phyloP scores from a whole-genome alignment of 2,113 vertebrate species.

The Nothocercus nigrocapillus region DNA sequence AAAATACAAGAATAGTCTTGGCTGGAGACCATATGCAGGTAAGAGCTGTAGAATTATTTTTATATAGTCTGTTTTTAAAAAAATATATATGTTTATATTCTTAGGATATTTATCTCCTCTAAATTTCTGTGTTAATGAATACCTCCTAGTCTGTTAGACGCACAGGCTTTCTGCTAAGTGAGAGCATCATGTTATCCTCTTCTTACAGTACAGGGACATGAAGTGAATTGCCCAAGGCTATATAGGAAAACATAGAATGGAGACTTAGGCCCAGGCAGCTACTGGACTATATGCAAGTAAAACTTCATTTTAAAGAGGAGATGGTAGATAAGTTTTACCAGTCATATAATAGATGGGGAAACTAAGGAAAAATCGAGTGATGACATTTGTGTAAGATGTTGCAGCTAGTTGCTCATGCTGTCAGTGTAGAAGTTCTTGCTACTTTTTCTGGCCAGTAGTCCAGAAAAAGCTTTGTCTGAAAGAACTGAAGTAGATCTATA shows the following conservation, averaged over 20 bases:
- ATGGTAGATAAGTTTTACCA: background rate
- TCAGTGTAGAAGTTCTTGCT: background rate
- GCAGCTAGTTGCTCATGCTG: background rate
- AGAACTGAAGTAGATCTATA: background rate
- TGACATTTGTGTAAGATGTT: background rate
- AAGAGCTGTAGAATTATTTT: background rate
- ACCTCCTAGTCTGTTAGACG: background rate
- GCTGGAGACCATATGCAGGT: constrained; percentile 99
- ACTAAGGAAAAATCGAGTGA: background rate
- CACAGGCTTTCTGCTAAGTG: background rate
- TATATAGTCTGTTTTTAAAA: background rate
- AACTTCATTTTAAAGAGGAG: background rate
- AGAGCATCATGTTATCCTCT: background rate
- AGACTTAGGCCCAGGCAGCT: background rate
- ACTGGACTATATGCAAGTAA: background rate
- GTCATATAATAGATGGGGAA: background rate
- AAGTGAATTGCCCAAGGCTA: background rate
- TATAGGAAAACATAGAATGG: background rate
- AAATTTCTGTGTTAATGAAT: background rate
- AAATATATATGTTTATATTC: background rate
- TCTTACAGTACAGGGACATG: background rate
- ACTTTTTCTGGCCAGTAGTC: background rate
- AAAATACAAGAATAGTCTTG: constrained; percentile 92
- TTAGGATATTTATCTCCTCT: background rate
- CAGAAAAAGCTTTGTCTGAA: background rate